Base-by-base conservation (phyloP, 1,140 invertebrate species). In the Plodia interpunctella region DNA sequence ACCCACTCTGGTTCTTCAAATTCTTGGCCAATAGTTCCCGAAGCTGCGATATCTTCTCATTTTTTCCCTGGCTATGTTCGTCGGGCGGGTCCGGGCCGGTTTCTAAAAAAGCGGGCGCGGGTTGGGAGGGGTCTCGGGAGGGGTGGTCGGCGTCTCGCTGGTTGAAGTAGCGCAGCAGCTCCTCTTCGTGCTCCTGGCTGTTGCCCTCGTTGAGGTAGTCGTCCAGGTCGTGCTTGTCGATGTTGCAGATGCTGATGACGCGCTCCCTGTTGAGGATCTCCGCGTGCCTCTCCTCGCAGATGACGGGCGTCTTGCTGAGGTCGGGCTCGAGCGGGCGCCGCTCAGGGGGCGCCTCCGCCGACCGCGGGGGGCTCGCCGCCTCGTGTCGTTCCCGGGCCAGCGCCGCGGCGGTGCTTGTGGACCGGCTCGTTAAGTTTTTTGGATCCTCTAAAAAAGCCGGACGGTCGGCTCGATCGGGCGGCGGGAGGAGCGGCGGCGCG, bases 131-230 rank as follows among this genome's bases (percentile, higher is more conserved):
- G 64, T 66, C 51, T 60, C 57, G 11, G 65, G 60, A 15, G 50
- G 32, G 71, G 15, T 65, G 52, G 8, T 78, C 78, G 11, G 74
- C 83, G 59, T 90, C 87, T 70, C 90, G 86, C 63, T 93, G 92
- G 68, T 94, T 93, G 84, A 96, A 95, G 88, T 96, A 96, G 84
- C 94, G 93, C 70, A 95, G 84, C 63, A 96, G 77, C 84, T 96
- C 95, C 73, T 94, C 94, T 72, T 96, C 95, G 70, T 94, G 94
- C 69, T 95, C 94, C 74, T 96, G 94, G 49, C 94, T 94, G 83
- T 95, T 95, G 49, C 94, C 94, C 92, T 93, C 93, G 64, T 93
- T 92, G 66, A 96, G 90, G 80, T 95, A 96, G 83, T 95, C 94
- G 73, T 95, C 94, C 38, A 96, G 82, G 38, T 94, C 94, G 71